Conservation (phyloP, 1,140 invertebrate species). For the Drosophila novamexicana region DNA sequence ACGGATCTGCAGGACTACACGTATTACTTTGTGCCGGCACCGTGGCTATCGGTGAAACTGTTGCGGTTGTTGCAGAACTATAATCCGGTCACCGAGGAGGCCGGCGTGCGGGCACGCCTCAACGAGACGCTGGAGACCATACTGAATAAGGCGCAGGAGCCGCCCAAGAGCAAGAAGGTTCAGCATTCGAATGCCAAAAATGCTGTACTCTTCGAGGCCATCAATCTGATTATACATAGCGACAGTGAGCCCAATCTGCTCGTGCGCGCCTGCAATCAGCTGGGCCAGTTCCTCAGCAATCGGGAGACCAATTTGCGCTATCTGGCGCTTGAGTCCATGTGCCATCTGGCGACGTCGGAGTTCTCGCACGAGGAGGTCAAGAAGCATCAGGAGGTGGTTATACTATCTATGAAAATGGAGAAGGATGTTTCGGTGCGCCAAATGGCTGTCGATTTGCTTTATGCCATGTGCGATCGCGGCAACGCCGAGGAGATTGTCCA, state of each 20-base stretch:
- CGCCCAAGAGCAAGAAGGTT: slow-evolving; percentile 99
- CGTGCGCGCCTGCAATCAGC: slow-evolving; percentile 98
- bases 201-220: slow-evolving; percentile 99
- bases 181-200: slow-evolving; percentile 99
- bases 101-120: slow-evolving; percentile 96
- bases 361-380: slow-evolving; percentile 99
- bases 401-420: slow-evolving; percentile 99
- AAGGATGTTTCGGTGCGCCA: slow-evolving; percentile 99
- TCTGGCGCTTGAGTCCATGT: slow-evolving; percentile 99
- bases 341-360: slow-evolving; percentile 98
- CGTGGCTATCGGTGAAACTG: slow-evolving; percentile 99
- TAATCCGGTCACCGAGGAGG: slow-evolving; percentile 97
- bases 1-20: slow-evolving; percentile 99
- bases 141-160: slow-evolving; percentile 99
- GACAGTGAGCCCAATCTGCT: slow-evolving; percentile 98
- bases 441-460: slow-evolving; percentile 99
- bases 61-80: slow-evolving; percentile 99
- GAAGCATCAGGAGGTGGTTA: slow-evolving; percentile 99
- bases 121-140: slow-evolving; percentile 99
- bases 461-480: slow-evolving; percentile 99
- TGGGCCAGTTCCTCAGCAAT: slow-evolving; percentile 99
- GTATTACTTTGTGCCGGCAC: slow-evolving; percentile 99
- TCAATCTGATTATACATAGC: slow-evolving; percentile 99
- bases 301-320: slow-evolving; percentile 99
- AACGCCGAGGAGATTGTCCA: slow-evolving; percentile 99